These are phyloP conservation scores for Gryllus bimaculatus DNA, from an alignment of 1,140 invertebrate species.

Conservation along the genomic window DNA sequence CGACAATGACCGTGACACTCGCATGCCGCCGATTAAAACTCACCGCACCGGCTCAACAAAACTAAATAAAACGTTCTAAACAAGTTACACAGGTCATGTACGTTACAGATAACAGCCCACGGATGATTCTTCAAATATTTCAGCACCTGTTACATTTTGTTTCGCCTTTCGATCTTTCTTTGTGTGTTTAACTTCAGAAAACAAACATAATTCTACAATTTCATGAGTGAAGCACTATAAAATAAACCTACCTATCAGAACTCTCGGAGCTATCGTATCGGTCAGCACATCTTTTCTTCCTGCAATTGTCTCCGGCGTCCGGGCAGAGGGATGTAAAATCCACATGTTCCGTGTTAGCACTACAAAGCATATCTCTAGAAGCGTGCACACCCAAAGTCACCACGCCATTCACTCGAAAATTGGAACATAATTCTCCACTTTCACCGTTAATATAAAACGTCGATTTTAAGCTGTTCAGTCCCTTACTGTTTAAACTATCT, in stretches of 20 bases:
- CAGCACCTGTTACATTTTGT: not conserved
- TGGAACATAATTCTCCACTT: conserved; percentile 20
- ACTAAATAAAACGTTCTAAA: not conserved
- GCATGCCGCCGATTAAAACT: not conserved
- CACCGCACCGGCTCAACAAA: not conserved
- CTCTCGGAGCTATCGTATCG: conserved; percentile 82
- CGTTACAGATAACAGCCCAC: not conserved
- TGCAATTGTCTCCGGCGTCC: conserved; percentile 34
- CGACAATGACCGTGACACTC: conserved; percentile 20
- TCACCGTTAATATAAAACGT: conserved; percentile 21
- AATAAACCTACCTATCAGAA: conserved; percentile 66
- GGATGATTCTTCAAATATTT: not conserved
- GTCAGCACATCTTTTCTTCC: conserved; percentile 75
- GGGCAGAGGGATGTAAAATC: conserved; percentile 19
- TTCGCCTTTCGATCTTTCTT: not conserved
- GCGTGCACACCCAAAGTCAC: conserved; percentile 21
- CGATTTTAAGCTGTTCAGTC: conserved; percentile 17
- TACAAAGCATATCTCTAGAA: conserved; percentile 17
- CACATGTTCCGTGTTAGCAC: conserved; percentile 11
- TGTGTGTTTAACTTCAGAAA: not conserved
- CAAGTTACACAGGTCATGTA: not conserved
- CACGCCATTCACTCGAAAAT: conserved; percentile 21
- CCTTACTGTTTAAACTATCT: conserved; percentile 17
- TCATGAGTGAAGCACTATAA: conserved; percentile 3
- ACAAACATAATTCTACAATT: not conserved